Evolutionary conservation across 1,140 invertebrate genomes (phyloP).

Genomic region (Drosophila parabipectinata): DNA sequence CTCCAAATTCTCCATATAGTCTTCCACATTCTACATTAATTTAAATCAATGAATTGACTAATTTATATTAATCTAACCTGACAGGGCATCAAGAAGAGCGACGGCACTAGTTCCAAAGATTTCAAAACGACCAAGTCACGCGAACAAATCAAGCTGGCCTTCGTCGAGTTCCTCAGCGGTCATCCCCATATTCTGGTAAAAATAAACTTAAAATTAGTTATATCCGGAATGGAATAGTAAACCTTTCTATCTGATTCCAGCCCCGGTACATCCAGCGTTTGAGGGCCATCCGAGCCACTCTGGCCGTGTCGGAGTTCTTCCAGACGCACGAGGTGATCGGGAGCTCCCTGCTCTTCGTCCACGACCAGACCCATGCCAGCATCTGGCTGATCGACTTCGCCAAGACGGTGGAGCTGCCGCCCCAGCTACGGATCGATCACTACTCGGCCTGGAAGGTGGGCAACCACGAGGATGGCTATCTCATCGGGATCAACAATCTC

Average conservation of each 20-base stretch:
- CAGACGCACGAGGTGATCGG: conserved; percentile 97
- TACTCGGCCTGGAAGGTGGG: conserved; percentile 95
- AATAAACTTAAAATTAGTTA: conserved; percentile 45
- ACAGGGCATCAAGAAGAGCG: conserved; percentile 93
- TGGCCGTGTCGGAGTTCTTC: conserved; percentile 95
- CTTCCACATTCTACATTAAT: neutral
- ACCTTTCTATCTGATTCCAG: conserved; percentile 83
- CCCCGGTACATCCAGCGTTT: conserved; percentile 93
- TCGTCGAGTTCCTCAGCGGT: conserved; percentile 92
- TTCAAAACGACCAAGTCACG: conserved; percentile 97
- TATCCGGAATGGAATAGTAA: neutral
- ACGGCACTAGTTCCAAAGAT: conserved; percentile 95
- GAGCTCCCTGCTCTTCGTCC: conserved; percentile 97
- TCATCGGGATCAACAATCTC: conserved; percentile 97
- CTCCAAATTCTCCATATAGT: too few species aligned
- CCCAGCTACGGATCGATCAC: conserved; percentile 91
- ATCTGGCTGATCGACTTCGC: conserved; percentile 99
- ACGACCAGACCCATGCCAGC: conserved; percentile 93
- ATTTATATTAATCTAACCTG: neutral
- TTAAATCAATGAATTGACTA: neutral
- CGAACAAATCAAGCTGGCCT: conserved; percentile 92
- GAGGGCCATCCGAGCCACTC: conserved; percentile 91
- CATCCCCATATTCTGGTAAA: conserved; percentile 91
- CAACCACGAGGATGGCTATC: conserved; percentile 99
- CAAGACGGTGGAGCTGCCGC: conserved; percentile 94